Evolutionary conservation across 2,888 invertebrate genomes (phyloP), one percentile per base, ranked within the genome.

Genomic region (Pachydiplax longipennis): DNA sequence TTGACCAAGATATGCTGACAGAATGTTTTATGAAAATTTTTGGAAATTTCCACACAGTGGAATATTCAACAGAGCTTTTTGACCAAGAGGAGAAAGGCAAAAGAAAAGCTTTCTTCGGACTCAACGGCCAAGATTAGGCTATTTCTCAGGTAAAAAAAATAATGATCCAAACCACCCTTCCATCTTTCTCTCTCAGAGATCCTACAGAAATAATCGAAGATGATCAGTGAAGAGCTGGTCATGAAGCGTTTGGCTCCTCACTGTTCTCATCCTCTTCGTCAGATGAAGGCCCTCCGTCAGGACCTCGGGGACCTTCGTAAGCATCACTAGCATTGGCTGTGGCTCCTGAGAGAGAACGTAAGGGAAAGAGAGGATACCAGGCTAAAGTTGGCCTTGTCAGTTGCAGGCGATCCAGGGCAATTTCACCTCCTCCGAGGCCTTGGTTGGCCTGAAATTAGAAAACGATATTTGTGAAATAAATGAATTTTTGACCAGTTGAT

Each of bases 311-410:
- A 31, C 87, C 87, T n/a, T 87, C 87, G 18, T 87, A 87, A 73
- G 91, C 80, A 82, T 91, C 91, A 40, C 81, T 91, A 13, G 91
- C 80, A 82, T 91, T 81, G 73, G 91, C 80, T 37, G 48, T 81
- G 61, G 83, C 61, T 61, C 91, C 91, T 12, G 58, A 65, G 92
- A 97, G 95, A 90, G 97, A 97, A 93, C 97, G 97, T 94, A 98
- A 97, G 61, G 98, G 97, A 94, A 98, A 98, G 92, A 99, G 95
- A 91, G 98, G 97, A 95, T 98, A 99, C 98, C 98, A 98, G 92
- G 98, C 97, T 93, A 96, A 96, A 81, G 97, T 97, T 92, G 97
- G 96, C 93, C 97, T 97, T 48, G 97, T 96, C 92, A 98, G 95
- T 83, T 97, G 96, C 91, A 98, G 95, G 93, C 96, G 96, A 94